Conservation (phyloP, 2,797 vertebrate species). For the Malacoraja senta region DNA sequence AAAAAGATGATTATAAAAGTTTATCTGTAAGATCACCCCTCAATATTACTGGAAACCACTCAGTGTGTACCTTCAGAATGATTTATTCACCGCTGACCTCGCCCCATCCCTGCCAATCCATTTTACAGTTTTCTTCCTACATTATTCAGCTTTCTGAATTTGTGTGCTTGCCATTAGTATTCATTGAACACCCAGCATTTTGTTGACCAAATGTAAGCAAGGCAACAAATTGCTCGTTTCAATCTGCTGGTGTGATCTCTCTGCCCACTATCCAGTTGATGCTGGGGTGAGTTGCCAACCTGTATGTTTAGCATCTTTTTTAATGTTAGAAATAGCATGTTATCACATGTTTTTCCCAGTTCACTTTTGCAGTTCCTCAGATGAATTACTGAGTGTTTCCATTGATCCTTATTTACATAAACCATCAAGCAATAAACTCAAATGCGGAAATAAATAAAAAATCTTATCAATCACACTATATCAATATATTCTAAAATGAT, state of each 20-base stretch:
- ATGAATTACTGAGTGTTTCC: not conserved
- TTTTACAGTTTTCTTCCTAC: not conserved
- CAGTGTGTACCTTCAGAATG: not conserved
- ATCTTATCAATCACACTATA: not conserved
- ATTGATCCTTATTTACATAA: not conserved
- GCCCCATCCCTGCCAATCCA: not conserved
- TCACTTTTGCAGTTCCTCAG: not conserved
- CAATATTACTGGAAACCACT: not conserved
- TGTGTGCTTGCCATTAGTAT: not conserved
- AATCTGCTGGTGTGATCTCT: not conserved
- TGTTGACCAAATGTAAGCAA: not conserved
- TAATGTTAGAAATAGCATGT: not conserved
- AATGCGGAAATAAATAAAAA: not conserved
- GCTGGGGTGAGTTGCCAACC: not conserved
- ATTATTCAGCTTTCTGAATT: not conserved
- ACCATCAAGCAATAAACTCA: not conserved
- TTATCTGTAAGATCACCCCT: not conserved
- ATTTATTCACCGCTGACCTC: no score
- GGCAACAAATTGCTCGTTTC: not conserved
- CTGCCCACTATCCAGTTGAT: not conserved
- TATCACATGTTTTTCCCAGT: not conserved
- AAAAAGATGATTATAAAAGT: not conserved
- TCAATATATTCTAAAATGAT: no score
- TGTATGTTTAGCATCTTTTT: not conserved
- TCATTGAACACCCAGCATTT: not conserved